These are phyloP conservation scores for Argopecten irradians DNA, from an alignment of 1,140 invertebrate species.

Conservation along the genomic window DNA sequence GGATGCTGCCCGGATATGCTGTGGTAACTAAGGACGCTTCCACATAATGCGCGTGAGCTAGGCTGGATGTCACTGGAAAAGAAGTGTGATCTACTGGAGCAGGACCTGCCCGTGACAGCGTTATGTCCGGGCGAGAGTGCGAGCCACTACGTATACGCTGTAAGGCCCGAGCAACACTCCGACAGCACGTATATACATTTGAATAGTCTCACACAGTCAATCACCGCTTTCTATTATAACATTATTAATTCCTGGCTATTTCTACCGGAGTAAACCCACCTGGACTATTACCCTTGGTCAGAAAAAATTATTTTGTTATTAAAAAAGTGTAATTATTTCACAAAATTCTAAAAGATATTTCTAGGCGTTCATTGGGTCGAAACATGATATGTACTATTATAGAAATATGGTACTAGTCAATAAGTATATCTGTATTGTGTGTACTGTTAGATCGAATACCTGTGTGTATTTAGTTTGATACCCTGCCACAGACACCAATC, in stretches of 20 bases:
- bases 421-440: not conserved
- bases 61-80: not conserved
- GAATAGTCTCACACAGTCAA: not conserved
- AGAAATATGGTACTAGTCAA: not conserved
- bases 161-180: not conserved
- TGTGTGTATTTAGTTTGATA: not conserved
- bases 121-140: slow-evolving; percentile 6
- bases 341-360: not conserved
- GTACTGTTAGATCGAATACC: not conserved
- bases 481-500: not conserved
- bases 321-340: not conserved
- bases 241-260: not conserved
- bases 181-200: not conserved
- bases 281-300: not conserved
- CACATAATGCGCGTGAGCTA: not conserved
- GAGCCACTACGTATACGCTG: not conserved
- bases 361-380: not conserved
- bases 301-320: slow-evolving; percentile 17
- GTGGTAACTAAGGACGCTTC: slow-evolving; percentile 14
- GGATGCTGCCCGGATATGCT: not conserved
- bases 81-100: not conserved
- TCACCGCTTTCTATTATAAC: slow-evolving; percentile 21
- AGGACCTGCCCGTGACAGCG: not conserved
- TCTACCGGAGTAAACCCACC: not conserved
- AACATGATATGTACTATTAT: not conserved